Percentiles rank a stretch among this genome's conserved stretches.
Evolutionary conservation across 1,140 invertebrate species (phyloP).

Genomic region (Panagrolaimus sp.): DNA sequence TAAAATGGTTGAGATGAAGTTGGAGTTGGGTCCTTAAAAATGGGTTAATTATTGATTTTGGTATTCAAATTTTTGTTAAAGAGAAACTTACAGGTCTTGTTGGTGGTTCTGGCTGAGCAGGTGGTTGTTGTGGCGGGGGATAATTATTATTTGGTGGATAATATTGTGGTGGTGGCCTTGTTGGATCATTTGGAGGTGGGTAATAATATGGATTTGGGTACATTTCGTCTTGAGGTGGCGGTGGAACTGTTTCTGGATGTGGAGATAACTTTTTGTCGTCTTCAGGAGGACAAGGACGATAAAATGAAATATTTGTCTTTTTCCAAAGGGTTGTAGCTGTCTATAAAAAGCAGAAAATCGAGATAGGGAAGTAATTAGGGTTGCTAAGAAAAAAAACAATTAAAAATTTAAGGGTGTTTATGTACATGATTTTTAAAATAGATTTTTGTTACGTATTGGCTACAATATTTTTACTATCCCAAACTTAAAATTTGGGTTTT

Average conservation of each 20-base stretch:
- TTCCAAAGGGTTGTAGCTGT: background rate
- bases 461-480: background rate
- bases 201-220: background rate
- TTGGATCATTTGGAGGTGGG: no score
- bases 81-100: background rate
- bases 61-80: background rate
- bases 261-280: background rate
- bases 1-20: slow-evolving; percentile 3
- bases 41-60: no score
- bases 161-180: no score
- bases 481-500: background rate
- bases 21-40: background rate
- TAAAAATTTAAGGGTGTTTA: slow-evolving; percentile 1
- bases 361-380: no score
- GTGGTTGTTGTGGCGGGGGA: background rate
- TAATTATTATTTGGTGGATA: background rate
- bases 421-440: background rate
- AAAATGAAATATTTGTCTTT: background rate
- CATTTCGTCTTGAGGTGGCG: background rate
- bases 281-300: background rate
- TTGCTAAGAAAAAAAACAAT: no score
- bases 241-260: background rate
- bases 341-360: background rate
- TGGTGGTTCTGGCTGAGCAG: background rate
- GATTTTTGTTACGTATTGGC: background rate